Conservation (phyloP, 2,797 vertebrate species). For the Anabas testudineus region DNA sequence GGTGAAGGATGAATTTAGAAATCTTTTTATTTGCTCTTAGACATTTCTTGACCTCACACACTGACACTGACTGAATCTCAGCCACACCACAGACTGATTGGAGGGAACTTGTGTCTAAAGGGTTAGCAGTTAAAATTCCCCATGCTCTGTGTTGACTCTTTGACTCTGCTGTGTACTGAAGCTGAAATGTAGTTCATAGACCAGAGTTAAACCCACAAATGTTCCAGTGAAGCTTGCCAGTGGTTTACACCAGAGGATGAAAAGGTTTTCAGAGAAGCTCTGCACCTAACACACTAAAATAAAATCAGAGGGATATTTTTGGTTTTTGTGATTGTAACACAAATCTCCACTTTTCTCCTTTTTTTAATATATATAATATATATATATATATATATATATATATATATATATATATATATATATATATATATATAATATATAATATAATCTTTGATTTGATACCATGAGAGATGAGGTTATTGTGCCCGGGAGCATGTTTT, state of each 20-base stretch:
- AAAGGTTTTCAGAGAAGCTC: conserved; percentile 4
- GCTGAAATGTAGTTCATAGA: conserved; percentile 17
- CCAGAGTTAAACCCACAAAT: conserved; percentile 7
- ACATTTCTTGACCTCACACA: conserved; percentile 12
- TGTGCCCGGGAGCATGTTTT: conserved; percentile 2
- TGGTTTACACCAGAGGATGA: conserved; percentile 21
- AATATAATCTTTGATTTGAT: too few relatives aligned
- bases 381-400: too few relatives aligned
- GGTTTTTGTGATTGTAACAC: not conserved
- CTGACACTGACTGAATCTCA: conserved; percentile 15
- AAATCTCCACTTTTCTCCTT: not conserved
- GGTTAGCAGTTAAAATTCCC: conserved; percentile 5
- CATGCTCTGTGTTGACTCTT: conserved; percentile 12
- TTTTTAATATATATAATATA: too few relatives aligned
- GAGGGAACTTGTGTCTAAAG: conserved; percentile 7
- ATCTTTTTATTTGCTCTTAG: conserved; percentile 5
- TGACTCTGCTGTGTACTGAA: not conserved
- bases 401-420: too few relatives aligned
- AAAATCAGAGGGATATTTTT: not conserved
- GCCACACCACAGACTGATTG: not conserved
- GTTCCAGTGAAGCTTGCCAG: conserved; percentile 1
- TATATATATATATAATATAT: too few relatives aligned
- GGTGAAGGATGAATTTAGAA: conserved; percentile 1
- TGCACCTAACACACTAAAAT: conserved; percentile 3
- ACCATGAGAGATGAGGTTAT: not conserved